A percentile compares a stretch with the other conserved stretches of the same genome.
phyloP scores from a whole-genome alignment of 2,888 invertebrate genomes.

The Spilosoma lubricipeda region DNA sequence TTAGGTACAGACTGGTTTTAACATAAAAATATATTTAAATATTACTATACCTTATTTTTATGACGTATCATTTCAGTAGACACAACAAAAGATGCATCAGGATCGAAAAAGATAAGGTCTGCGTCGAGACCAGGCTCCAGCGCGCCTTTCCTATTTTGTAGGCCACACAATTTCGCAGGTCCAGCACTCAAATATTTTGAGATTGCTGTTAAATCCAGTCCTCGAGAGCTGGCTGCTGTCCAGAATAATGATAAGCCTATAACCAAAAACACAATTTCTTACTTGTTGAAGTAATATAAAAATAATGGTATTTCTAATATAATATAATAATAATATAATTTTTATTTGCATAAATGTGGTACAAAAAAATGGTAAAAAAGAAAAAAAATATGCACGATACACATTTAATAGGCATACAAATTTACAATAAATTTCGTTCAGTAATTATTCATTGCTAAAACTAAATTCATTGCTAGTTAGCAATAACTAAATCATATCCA shows the following conservation, averaged over 20 bases:
- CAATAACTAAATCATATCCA: too few species aligned
- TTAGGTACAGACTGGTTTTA: too few species aligned
- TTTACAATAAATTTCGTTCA: too few species aligned
- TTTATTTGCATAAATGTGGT: too few species aligned
- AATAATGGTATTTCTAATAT: not conserved
- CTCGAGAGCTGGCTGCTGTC: conserved; percentile 87
- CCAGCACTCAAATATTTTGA: conserved; percentile 86
- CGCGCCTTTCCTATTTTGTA: conserved; percentile 87
- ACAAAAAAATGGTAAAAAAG: too few species aligned
- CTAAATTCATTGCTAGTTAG: too few species aligned
- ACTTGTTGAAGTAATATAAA: not conserved
- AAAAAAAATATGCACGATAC: too few species aligned
- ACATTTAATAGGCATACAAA: too few species aligned
- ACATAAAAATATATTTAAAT: not conserved
- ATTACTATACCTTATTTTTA: conserved; percentile 88
- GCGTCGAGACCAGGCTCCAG: conserved; percentile 88
- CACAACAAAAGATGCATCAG: conserved; percentile 87
- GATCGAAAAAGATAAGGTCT: conserved; percentile 90
- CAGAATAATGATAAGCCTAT: conserved; percentile 89
- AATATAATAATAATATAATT: too few species aligned
- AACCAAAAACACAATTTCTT: not conserved
- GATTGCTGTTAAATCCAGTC: conserved; percentile 84
- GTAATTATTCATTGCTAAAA: too few species aligned
- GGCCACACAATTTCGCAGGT: conserved; percentile 88
- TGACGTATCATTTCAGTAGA: conserved; percentile 87